A percentile compares a stretch with the other conserved stretches of the same genome.
Conservation (phyloP, 2,113 vertebrate genomes). For the Apaloderma vittatum region DNA sequence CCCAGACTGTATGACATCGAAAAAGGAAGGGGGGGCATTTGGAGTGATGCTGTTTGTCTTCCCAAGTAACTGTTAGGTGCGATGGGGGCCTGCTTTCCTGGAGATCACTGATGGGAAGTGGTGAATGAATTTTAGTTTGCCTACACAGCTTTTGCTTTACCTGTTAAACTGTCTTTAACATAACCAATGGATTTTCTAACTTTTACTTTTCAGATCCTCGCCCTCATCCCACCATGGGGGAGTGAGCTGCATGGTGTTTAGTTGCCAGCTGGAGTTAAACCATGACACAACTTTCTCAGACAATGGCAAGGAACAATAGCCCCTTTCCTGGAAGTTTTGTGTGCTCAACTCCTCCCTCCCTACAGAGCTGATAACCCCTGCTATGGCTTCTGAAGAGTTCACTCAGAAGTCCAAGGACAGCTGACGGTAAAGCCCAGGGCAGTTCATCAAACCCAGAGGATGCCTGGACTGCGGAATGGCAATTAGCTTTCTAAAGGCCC, state of each 20-base stretch:
- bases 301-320: background rate
- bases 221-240: background rate
- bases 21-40: too few relatives aligned
- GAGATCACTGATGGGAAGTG: background rate
- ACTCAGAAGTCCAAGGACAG: background rate
- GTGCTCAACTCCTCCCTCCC: background rate
- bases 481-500: background rate
- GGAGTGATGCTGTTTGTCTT: too few relatives aligned
- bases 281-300: background rate
- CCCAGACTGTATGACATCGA: too few relatives aligned
- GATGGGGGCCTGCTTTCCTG: background rate
- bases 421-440: background rate
- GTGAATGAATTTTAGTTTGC: background rate
- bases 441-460: background rate
- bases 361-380: background rate
- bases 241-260: background rate
- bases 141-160: background rate
- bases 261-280: background rate
- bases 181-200: background rate
- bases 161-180: background rate
- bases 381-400: background rate
- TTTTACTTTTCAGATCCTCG: background rate
- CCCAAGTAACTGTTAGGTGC: background rate
- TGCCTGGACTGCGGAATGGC: background rate
- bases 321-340: background rate